Evolutionary conservation across 1,140 invertebrate genomes (phyloP), one percentile per base, ranked within the genome.

Genomic region (Tetranychus urticae): DNA sequence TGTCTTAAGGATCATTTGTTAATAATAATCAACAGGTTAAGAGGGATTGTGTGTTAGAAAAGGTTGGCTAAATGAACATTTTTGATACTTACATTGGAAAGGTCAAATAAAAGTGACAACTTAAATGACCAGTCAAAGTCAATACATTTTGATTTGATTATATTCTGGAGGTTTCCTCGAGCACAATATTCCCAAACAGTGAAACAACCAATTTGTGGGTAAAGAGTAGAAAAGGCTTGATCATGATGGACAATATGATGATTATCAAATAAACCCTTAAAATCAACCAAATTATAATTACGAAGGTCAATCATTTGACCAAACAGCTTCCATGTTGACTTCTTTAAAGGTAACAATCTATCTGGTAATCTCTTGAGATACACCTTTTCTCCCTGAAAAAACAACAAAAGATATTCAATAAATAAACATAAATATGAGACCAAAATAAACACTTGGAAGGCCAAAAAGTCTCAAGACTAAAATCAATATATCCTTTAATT

Each of bases 111-210:
- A 5, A 59, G n/a, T 6, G 58, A 59, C 1, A 59, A 10, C 31
- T 59, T 59, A 31, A 59, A 59, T 46, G n/a, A 13, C 58, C 58
- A 59, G 45, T 59, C 58, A 2, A 59, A 33, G 8, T 59, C 42
- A 13, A 59, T 59, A 23, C 31, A 4, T 13, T 8, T 2, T 3
- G 45, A n/a, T 2, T n/a, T 13, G 1, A 59, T 45, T 12, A 59
- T 47, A 6, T 59, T 42, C 2, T 6, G 14, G 3, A 59, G 42
- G 31, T 14, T 46, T 33, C 58, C 45, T 46, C 58, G 39, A 14
- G 23, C 46, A 47, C 46, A 47, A 47, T 14, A 47, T 47, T 47
- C 46, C 46, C 46, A 47, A 14, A n/a, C 14, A 31, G 23, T 47
- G 8, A 47, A 47, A 23, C 23, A 23, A 23, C 23, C 23, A 23